Evolutionary conservation across 2,888 invertebrate genomes (phyloP), one percentile per base, ranked within the genome.

Genomic region (Leuctra nigra): DNA sequence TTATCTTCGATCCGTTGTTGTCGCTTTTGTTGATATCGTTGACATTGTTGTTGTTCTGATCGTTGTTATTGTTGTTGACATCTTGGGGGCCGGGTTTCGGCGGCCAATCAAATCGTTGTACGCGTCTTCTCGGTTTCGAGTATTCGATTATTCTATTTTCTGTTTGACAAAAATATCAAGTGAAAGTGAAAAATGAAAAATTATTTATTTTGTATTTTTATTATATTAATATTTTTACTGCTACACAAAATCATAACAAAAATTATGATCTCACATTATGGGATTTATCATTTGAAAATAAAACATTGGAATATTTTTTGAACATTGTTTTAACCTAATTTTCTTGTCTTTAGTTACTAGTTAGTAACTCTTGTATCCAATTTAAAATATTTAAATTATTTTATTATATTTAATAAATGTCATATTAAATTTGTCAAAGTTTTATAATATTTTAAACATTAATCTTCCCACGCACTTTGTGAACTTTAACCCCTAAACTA

Each of bases 81-180:
- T 41, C 22, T 24, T 25, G 22, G 50, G 29, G 50, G 47, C 23
- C 20, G 22, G 35, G 47, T 52, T 58, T 55, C 13, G 58, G 58
- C 14, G 58, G 58, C 58, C 58, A 58, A 14, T 54, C 55, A 22
- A 57, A 53, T 38, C 41, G 38, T 23, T 41, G 52, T 6, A 48
- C 38, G 7, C 46, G 46, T 47, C 57, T 36, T 54, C 53, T 54
- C 24, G 53, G n/a, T 33, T 54, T 36, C 46, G 53, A 23, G n/a
- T 39, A 36, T 53, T 50, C 50, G 35, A 50, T 11, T 18, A 16
- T 18, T 18, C 13, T 33, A 35, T 50, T 50, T 22, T 50, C 50
- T 50, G 50, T 16, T 3, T 33, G 29, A 14, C 18, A 13, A 23
- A 22, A 44, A 47, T 24, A 7, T 29, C 7, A 11, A 29, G 11